phyloP scores from a whole-genome alignment of 2,113 vertebrate genomes.

The Phrynocephalus versicolor region DNA sequence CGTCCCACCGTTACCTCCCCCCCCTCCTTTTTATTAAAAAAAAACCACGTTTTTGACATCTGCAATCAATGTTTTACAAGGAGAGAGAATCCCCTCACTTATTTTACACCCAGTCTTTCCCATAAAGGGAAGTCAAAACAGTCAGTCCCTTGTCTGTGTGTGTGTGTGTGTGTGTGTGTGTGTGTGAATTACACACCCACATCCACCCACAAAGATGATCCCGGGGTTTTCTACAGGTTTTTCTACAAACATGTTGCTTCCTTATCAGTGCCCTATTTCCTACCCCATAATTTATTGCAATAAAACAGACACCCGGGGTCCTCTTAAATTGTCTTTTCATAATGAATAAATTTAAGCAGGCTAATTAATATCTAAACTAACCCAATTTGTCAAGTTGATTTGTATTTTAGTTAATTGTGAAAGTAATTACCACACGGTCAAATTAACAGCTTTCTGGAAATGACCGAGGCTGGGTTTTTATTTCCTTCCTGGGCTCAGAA shows the following conservation, averaged over 20 bases:
- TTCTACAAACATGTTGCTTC: constrained; percentile 43
- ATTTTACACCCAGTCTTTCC: too few relatives aligned
- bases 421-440: constrained; percentile 94
- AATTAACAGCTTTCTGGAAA: constrained; percentile 97
- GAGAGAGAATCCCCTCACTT: too few relatives aligned
- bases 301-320: constrained; percentile 87
- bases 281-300: constrained; percentile 86
- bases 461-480: constrained; percentile 89
- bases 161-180: too few relatives aligned
- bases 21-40: background rate
- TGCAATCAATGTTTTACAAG: background rate
- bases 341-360: constrained; percentile 91
- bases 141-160: too few relatives aligned
- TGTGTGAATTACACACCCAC: too few relatives aligned
- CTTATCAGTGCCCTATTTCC: constrained; percentile 79
- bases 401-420: constrained; percentile 99
- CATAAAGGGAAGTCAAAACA: too few relatives aligned
- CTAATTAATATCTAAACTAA: constrained; percentile 99
- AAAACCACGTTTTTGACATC: background rate
- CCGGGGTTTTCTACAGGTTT: background rate
- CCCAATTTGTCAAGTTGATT: constrained; percentile 97
- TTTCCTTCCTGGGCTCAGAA: constrained; percentile 89
- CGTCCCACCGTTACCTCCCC: background rate
- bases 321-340: constrained; percentile 94
- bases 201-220: too few relatives aligned